A percentile compares a stretch with the other conserved stretches of the same genome.
Conservation (phyloP, 2,888 invertebrate genomes). For the Erebia ligea region DNA sequence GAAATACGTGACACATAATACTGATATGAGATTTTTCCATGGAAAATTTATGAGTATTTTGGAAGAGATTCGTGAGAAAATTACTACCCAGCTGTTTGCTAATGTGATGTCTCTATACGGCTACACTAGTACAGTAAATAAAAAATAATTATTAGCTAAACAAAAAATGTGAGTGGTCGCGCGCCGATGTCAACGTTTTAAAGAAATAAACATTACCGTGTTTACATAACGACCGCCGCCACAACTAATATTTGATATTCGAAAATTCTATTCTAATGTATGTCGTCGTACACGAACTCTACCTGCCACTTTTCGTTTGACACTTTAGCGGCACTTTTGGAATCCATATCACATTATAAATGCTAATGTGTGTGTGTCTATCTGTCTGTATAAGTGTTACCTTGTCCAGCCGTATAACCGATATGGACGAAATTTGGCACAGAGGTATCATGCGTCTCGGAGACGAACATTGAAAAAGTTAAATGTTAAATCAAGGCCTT, state of each 20-base stretch:
- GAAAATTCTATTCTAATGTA: slow-evolving; percentile 82
- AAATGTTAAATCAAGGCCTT: no score
- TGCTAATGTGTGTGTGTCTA: background rate
- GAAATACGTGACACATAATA: background rate
- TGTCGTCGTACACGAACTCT: slow-evolving; percentile 68
- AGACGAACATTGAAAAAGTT: no score
- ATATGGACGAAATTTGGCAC: no score
- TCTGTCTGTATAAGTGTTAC: no score
- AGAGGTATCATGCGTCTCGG: no score
- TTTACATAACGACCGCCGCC: slow-evolving; percentile 78
- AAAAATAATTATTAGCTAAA: slow-evolving; percentile 79
- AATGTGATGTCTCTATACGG: slow-evolving; percentile 66
- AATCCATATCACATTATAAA: slow-evolving; percentile 43
- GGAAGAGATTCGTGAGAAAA: slow-evolving; percentile 50
- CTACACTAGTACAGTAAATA: slow-evolving; percentile 72
- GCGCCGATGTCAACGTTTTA: slow-evolving; percentile 75
- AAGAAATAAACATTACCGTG: slow-evolving; percentile 80
- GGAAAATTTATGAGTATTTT: background rate
- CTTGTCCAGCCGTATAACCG: no score
- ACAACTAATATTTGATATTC: slow-evolving; percentile 80
- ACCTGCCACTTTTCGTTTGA: slow-evolving; percentile 59
- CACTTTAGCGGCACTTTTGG: slow-evolving; percentile 77
- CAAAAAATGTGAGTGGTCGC: slow-evolving; percentile 77
- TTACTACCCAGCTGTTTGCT: slow-evolving; percentile 59
- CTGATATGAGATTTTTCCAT: background rate